Evolutionary conservation across 2,888 invertebrate species (phyloP).

Genomic region (Eremobia ochroleuca): DNA sequence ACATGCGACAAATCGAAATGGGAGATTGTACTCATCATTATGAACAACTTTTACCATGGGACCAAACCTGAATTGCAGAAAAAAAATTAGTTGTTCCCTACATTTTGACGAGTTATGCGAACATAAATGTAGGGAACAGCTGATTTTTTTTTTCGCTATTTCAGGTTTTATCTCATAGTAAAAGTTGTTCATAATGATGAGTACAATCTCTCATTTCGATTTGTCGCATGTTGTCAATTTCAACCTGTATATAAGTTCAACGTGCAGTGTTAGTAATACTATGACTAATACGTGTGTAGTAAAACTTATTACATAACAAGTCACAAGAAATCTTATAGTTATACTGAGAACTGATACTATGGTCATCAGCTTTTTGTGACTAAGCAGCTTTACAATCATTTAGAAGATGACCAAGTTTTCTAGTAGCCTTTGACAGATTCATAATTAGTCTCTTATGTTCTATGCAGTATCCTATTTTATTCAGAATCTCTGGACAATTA

Average conservation of each 20-base stretch:
- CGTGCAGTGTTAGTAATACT: constrained; percentile 1
- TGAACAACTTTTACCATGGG: too few relatives aligned
- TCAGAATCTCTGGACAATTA: not conserved
- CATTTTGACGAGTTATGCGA: too few relatives aligned
- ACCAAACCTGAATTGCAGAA: too few relatives aligned
- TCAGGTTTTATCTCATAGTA: too few relatives aligned
- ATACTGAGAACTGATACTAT: constrained; percentile 26
- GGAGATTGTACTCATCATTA: too few relatives aligned
- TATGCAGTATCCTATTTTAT: not conserved
- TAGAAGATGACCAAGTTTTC: not conserved
- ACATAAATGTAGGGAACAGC: too few relatives aligned
- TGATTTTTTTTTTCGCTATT: too few relatives aligned
- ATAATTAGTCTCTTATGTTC: not conserved
- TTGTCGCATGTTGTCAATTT: too few relatives aligned
- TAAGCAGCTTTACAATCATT: constrained; percentile 8
- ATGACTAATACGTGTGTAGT: constrained; percentile 37
- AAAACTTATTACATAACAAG: constrained; percentile 24
- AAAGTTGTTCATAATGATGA: too few relatives aligned
- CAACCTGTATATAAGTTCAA: constrained; percentile 18
- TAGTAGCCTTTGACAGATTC: not conserved
- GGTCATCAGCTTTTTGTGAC: constrained; percentile 18
- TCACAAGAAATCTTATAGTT: constrained; percentile 24
- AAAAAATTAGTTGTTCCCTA: too few relatives aligned
- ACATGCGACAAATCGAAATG: too few relatives aligned
- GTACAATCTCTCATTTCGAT: too few relatives aligned